Conservation (phyloP, 2,797 vertebrate species). For the Chelon auratus region DNA sequence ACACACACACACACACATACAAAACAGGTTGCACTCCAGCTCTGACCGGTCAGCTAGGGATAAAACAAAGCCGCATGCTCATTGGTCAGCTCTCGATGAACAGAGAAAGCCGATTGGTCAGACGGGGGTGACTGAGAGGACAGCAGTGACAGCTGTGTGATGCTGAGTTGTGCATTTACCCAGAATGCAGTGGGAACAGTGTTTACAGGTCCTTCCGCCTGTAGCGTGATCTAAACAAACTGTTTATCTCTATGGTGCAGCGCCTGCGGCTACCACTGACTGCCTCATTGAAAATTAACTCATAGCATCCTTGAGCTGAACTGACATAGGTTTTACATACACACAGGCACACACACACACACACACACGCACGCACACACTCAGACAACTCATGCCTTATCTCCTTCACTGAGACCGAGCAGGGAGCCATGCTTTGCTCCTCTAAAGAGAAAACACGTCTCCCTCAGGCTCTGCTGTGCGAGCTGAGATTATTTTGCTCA, state of each 20-base stretch:
- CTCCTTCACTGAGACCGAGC: slow-evolving; percentile 59
- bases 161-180: slow-evolving; percentile 77
- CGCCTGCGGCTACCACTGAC: slow-evolving; percentile 73
- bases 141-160: slow-evolving; percentile 76
- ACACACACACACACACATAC: slow-evolving; percentile 17
- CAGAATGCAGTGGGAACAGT: slow-evolving; percentile 75
- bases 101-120: slow-evolving; percentile 63
- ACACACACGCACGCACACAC: slow-evolving; percentile 44
- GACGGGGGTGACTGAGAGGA: slow-evolving; percentile 79
- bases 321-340: slow-evolving; percentile 73
- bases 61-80: slow-evolving; percentile 29
- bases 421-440: slow-evolving; percentile 59
- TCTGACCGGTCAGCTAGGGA: slow-evolving; percentile 54
- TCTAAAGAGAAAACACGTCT: slow-evolving; percentile 49
- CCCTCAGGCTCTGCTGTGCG: slow-evolving; percentile 67
- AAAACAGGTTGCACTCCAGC: slow-evolving; percentile 27
- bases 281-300: slow-evolving; percentile 77
- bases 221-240: slow-evolving; percentile 78
- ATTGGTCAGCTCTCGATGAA: slow-evolving; percentile 59
- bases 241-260: slow-evolving; percentile 77
- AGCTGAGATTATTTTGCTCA: slow-evolving; percentile 73
- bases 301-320: slow-evolving; percentile 74
- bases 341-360: slow-evolving; percentile 32
- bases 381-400: slow-evolving; percentile 64
- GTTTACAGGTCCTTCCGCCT: slow-evolving; percentile 77